Base-by-base conservation (phyloP, 1,140 invertebrate genomes). In the Papilio glaucus region DNA sequence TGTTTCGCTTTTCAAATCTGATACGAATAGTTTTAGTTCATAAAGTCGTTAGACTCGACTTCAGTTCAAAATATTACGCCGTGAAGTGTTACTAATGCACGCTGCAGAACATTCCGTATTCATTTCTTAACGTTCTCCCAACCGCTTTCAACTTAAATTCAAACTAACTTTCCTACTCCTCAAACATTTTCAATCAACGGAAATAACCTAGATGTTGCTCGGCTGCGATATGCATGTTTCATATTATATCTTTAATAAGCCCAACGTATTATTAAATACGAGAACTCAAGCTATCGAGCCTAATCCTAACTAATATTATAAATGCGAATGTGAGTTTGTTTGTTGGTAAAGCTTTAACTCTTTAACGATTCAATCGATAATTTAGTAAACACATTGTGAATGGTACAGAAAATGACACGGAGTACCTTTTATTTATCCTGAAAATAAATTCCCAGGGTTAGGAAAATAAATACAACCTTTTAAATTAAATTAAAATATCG, bases 131-230 rank as follows among this genome's bases (percentile, higher is more conserved):
- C 49, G 49, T 53, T 53, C 38, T 39, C 21, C 10, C 12, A 21
- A 53, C 29, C 29, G 29, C 49, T 53, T 24, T 53, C 49, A 53
- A 53, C 49, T 53, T 8, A 24, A 53, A 53, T 53, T 53, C 49
- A 53, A 53, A 53, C 49, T 53, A 53, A 53, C 42, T 49, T 49
- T 49, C 42, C 42, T 49, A 53, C 49, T 53, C 21, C 49, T 53
- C 18, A 53, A 53, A 53, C 49, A 53, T 53, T 53, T 53, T 53
- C 49, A 53, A 53, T 53, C 49, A 53, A 53, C 49, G 49, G 21
- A 53, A 53, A 53, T 53, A 53, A 53, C 49, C 24, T 24, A 9
- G 49, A 53, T 53, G 21, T 21, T 24, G 21, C 42, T 49, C 15
- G n/a, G 42, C 15, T 18, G 21, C 18, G 49, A 53, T 53, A 53